phyloP scores from a whole-genome alignment of 2,113 vertebrate genomes.

The Empidonax traillii region DNA sequence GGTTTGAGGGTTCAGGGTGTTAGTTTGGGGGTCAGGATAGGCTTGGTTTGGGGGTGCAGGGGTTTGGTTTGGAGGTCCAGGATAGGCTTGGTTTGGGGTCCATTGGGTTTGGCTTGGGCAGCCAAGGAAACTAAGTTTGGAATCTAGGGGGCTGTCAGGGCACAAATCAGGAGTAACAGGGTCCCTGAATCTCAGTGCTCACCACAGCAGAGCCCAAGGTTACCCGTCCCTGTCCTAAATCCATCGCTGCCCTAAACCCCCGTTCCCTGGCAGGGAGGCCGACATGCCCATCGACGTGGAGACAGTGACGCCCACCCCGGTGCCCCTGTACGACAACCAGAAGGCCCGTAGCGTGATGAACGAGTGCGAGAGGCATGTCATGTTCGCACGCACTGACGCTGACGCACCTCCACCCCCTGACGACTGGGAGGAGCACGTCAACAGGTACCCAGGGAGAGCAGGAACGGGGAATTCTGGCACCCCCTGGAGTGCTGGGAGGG shows the following conservation, averaged over 20 bases:
- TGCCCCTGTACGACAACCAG: too few species aligned
- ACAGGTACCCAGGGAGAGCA: not conserved
- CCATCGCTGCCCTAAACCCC: fast-evolving
- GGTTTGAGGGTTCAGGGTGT: too few species aligned
- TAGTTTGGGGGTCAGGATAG: too few species aligned
- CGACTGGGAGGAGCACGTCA: not conserved
- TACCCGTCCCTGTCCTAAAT: too few species aligned
- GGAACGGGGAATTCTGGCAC: too few species aligned
- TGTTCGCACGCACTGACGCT: too few species aligned
- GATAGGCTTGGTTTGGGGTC: not conserved
- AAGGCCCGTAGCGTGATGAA: too few species aligned
- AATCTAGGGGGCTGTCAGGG: not conserved
- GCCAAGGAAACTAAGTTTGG: not conserved
- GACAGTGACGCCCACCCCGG: slow-evolving; percentile 75
- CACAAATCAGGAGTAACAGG: not conserved
- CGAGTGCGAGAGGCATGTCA: too few species aligned
- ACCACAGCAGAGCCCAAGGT: not conserved
- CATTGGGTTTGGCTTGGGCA: not conserved
- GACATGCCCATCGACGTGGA: slow-evolving; percentile 91
- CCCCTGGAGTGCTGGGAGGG: too few species aligned
- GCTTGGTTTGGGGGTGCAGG: too few species aligned
- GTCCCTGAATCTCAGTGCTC: not conserved
- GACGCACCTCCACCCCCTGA: too few species aligned
- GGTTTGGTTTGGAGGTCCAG: not conserved
- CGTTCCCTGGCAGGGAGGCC: slow-evolving; percentile 77